Percentiles rank a stretch among this genome's conserved stretches.
Evolutionary conservation across 2,113 vertebrate species (phyloP).

Genomic region (Laticauda colubrina): DNA sequence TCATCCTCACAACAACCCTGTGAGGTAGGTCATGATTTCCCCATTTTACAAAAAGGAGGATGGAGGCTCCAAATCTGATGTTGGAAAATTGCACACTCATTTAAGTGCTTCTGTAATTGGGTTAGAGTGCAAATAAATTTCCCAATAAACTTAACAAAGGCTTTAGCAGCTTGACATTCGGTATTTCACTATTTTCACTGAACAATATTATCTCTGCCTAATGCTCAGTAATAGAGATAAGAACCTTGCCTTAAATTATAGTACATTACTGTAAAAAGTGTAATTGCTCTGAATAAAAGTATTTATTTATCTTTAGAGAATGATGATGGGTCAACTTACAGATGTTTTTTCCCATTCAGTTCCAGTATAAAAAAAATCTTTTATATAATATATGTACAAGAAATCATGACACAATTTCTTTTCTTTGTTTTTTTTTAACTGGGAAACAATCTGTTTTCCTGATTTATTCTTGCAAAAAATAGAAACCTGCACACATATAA

Average conservation of each 20-base stretch:
- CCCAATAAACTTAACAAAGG: background rate
- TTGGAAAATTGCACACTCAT: background rate
- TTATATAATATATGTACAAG: conserved; percentile 78
- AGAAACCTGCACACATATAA: background rate
- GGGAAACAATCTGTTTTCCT: conserved; percentile 61
- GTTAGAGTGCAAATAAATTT: background rate
- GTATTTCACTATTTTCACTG: background rate
- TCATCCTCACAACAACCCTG: conserved; percentile 38
- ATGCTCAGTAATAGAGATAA: background rate
- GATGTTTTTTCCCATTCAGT: conserved; percentile 70
- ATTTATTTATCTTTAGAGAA: conserved; percentile 84
- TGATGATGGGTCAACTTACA: conserved; percentile 80
- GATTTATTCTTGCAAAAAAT: conserved; percentile 61
- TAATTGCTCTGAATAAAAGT: conserved; percentile 75
- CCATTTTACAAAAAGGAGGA: conserved; percentile 9
- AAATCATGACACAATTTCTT: conserved; percentile 71
- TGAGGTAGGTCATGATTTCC: conserved; percentile 17
- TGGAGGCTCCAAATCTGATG: background rate
- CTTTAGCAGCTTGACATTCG: background rate
- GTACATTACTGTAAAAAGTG: conserved; percentile 32
- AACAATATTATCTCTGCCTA: background rate
- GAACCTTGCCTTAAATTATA: background rate
- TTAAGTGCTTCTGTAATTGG: background rate
- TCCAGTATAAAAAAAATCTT: conserved; percentile 83
- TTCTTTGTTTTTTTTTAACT: conserved; percentile 15